These are phyloP conservation scores for Phylloscopus trochiloides DNA, from an alignment of 2,113 vertebrate genomes.

Conservation along the genomic window DNA sequence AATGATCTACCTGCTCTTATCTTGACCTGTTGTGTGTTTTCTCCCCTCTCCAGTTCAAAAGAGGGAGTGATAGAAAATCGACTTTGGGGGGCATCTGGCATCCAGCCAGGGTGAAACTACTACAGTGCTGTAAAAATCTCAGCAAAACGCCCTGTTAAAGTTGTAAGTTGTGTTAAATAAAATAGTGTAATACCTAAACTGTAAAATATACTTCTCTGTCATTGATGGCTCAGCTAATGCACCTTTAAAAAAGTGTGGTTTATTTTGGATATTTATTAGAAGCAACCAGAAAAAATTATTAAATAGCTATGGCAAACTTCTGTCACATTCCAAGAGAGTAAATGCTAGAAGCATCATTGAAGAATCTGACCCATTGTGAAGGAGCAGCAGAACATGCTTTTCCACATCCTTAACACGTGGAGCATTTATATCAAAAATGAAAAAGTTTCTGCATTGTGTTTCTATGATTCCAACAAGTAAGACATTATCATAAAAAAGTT, in stretches of 20 bases:
- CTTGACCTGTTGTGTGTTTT: neutral
- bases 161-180: neutral
- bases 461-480: neutral
- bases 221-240: neutral
- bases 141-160: neutral
- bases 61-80: neutral
- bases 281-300: neutral
- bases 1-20: neutral
- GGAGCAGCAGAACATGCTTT: neutral
- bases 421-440: neutral
- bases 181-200: neutral
- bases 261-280: neutral
- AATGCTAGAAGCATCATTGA: neutral
- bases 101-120: neutral
- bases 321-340: neutral
- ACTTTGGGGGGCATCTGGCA: neutral
- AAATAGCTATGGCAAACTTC: neutral
- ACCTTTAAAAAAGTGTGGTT: neutral
- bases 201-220: neutral
- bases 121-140: neutral
- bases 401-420: neutral
- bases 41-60: neutral
- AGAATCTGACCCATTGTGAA: neutral
- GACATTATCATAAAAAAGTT: neutral
- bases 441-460: neutral